phyloP scores from a whole-genome alignment of 2,888 invertebrate species.

The Temnothorax unifasciatus region DNA sequence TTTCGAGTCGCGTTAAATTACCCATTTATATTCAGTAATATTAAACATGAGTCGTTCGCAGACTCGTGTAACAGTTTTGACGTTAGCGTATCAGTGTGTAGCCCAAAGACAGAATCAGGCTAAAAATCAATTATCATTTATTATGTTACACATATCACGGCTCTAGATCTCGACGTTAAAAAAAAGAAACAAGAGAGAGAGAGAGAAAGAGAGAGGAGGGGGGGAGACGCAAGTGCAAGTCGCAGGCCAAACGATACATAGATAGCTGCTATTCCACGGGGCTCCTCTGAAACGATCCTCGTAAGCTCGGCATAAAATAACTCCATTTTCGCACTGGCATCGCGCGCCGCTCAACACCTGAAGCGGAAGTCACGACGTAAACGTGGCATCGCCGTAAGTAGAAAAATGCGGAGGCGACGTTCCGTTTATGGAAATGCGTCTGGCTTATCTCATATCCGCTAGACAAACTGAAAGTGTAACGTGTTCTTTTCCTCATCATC shows the following conservation, averaged over 20 bases:
- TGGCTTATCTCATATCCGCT: slow-evolving; percentile 70
- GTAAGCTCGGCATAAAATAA: slow-evolving; percentile 76
- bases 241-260: slow-evolving; percentile 49
- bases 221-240: neutral
- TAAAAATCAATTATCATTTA: slow-evolving; percentile 8
- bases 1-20: slow-evolving; percentile 22
- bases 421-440: slow-evolving; percentile 75
- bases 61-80: neutral
- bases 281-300: slow-evolving; percentile 70
- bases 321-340: slow-evolving; percentile 75
- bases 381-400: slow-evolving; percentile 60
- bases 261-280: slow-evolving; percentile 68
- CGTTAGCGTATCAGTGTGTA: neutral
- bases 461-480: slow-evolving; percentile 70
- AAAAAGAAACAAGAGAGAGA: neutral
- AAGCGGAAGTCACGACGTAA: slow-evolving; percentile 75
- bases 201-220: neutral
- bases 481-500: slow-evolving; percentile 34
- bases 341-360: slow-evolving; percentile 74
- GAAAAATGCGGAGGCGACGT: slow-evolving; percentile 69
- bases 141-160: no score
- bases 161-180: neutral
- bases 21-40: slow-evolving; percentile 35
- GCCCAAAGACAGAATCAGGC: neutral
- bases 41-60: slow-evolving; percentile 21